Evolutionary conservation across 2,888 invertebrate genomes (phyloP), one percentile per base, ranked within the genome.

Genomic region (Drosophila pegasa): DNA sequence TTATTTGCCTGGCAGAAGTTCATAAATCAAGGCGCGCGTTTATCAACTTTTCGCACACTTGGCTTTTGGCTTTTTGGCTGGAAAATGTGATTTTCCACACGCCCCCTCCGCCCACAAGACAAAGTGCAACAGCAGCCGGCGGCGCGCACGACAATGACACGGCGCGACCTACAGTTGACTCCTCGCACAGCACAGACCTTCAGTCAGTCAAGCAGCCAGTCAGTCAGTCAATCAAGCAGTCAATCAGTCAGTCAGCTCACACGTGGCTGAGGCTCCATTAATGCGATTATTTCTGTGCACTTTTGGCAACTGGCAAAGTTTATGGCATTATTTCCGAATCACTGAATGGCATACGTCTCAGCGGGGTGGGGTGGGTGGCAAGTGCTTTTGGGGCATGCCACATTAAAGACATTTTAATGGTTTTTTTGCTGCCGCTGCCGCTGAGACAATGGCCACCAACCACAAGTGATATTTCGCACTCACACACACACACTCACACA

Each of bases 271-370:
- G 51, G 75, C 78, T 66, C 58, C 84, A 85, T 80, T 86, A 88
- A 87, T 86, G 89, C 88, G 89, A 88, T 88, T 88, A 88, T 86
- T 75, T 80, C 5, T 87, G 81, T 88, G 88, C 88, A 89, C 74
- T 85, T 87, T 88, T 87, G 83, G 85, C 88, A 80, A 54, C 47
- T 40, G 57, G 27, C 65, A 54, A 82, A 86, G 84, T 83, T 90
- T 83, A 90, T 83, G 75, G 83, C 79, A 91, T 90, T 91, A 91
- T 70, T 91, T 90, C 89, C 91, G 78, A 84, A 43, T 79, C 91
- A 91, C 48, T 90, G 90, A 84, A 69, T 78, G 81, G 75, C 84
- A 87, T 86, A 87, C 79, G 86, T 65, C 80, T 55, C 8, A 10
- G 9, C 12, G 8, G 20, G 9, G 33, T 25, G n/a, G 29, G 10